Base-by-base conservation (phyloP, 1,140 invertebrate species). In the Schlechtendalia chinensis region DNA sequence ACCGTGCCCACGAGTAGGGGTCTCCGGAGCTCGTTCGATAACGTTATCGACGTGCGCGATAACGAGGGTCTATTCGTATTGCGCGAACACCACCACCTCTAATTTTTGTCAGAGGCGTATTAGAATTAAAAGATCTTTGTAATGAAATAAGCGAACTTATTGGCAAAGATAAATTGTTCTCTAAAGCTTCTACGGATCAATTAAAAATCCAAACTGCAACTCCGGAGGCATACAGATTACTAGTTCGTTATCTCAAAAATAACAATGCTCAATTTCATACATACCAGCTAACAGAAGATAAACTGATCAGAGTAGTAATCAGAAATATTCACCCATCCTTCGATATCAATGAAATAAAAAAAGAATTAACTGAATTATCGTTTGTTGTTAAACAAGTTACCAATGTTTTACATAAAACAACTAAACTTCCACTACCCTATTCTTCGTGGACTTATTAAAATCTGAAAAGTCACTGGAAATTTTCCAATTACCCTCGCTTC, bases 391-490 rank as follows among this genome's bases (percentile, higher is more conserved):
- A 50, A 4, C 50, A n/a, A 56, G 71, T 82, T 11, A 47, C 47
- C 10, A 82, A 74, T 24, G 74, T 84, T 1, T 81, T 39, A 0
- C 61, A 81, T 17, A 54, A 71, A 17, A 81, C 82, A 24, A 84
- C 82, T 54, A 85, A 86, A 75, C 50, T 83, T 56, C 85, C 84
- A 32, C 82, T 85, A 14, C 81, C 83, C 74, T 85, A 53, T 86
- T 86, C 63, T 85, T 83, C 65, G 80, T 85, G 14, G 84, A 85
- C 74, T n/a, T n/a, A n/a, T 39, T 86, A 27, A 83, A 84, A 81
- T 84, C 84, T 19, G 82, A 83, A 11, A 84, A 85, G 11, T 86
- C 86, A 65, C 83, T 83, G 81, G 82, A 85, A 14, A 85, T 86
- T 1, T 86, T 84, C 67, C 82, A 83, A 14, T 69, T 86, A 0